Percentiles rank a stretch among this genome's conserved stretches.
phyloP scores from a whole-genome alignment of 2,888 invertebrate genomes.

The Stegana nigrithorax region DNA sequence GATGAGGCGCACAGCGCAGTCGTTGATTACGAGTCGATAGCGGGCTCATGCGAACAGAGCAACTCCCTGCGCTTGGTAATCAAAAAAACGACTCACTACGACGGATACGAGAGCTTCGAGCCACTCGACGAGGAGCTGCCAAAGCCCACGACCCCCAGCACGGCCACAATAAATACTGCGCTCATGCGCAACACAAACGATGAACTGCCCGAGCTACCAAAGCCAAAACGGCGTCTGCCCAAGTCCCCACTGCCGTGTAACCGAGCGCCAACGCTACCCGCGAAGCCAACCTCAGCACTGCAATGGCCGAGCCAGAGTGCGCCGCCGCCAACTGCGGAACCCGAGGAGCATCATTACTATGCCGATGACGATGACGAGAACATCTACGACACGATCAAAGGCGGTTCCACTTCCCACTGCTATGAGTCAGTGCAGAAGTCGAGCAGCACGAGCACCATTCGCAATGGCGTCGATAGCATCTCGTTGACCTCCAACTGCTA shows the following conservation, averaged over 20 bases:
- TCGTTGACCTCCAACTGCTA: slow-evolving; percentile 67
- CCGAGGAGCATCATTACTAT: slow-evolving; percentile 39
- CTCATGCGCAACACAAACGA: slow-evolving; percentile 58
- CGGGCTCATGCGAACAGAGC: slow-evolving; percentile 47
- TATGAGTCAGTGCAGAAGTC: slow-evolving; percentile 58
- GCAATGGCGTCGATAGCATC: slow-evolving; percentile 45
- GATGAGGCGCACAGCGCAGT: too few relatives aligned
- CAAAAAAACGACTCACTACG: too few relatives aligned
- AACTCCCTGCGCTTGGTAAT: too few relatives aligned
- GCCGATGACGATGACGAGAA: slow-evolving; percentile 70
- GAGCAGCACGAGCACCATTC: slow-evolving; percentile 23
- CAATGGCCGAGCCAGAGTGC: slow-evolving; percentile 5
- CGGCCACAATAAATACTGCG: neutral
- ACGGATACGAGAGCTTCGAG: slow-evolving; percentile 66
- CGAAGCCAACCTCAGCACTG: slow-evolving; percentile 1
- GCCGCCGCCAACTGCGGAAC: neutral
- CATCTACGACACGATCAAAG: slow-evolving; percentile 75
- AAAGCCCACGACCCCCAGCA: neutral
- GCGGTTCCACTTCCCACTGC: slow-evolving; percentile 68
- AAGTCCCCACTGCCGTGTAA: slow-evolving; percentile 46
- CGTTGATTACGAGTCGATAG: slow-evolving; percentile 65
- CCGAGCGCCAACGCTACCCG: slow-evolving; percentile 43
- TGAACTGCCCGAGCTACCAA: slow-evolving; percentile 57
- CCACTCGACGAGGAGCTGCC: slow-evolving; percentile 39
- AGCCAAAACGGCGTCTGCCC: slow-evolving; percentile 62